These are phyloP conservation scores for Caenorhabditis uteleia DNA, from an alignment of 2,888 invertebrate species.

Conservation along the genomic window DNA sequence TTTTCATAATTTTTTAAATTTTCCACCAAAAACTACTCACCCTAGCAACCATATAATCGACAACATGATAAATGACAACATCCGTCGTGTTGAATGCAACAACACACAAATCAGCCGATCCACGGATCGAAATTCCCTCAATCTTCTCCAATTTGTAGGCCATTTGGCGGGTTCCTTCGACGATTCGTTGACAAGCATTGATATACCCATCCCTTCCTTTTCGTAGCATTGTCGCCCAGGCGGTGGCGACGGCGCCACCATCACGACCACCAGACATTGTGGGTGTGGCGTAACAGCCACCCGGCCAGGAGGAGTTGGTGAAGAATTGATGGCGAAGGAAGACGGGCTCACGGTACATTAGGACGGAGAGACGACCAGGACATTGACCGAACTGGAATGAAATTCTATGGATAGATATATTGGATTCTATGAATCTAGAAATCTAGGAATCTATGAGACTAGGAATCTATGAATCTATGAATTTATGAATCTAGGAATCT, in stretches of 20 bases:
- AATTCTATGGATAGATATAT: too few relatives aligned
- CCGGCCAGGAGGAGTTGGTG: constrained; percentile 93
- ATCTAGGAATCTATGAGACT: too few relatives aligned
- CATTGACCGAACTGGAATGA: constrained; percentile 87
- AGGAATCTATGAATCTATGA: too few relatives aligned
- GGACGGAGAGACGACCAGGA: constrained; percentile 92
- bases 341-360: constrained; percentile 82
- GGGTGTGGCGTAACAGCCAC: constrained; percentile 96
- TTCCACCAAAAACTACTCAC: constrained; percentile 8
- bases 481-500: too few relatives aligned
- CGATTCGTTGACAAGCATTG: constrained; percentile 75
- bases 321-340: constrained; percentile 88
- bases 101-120: constrained; percentile 87
- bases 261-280: constrained; percentile 77
- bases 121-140: constrained; percentile 70
- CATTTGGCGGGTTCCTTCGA: constrained; percentile 31
- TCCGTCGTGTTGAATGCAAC: constrained; percentile 84
- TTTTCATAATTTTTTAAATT: too few relatives aligned
- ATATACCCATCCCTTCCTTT: constrained; percentile 59
- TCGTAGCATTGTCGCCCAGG: constrained; percentile 72
- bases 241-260: constrained; percentile 73
- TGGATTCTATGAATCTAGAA: too few relatives aligned
- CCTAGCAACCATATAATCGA: constrained; percentile 76
- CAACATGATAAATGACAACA: constrained; percentile 87
- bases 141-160: constrained; percentile 17